Evolutionary conservation across 2,113 vertebrate species (phyloP), one percentile per base, ranked within the genome.

Genomic region (Ophthalmolycus amberensis): DNA sequence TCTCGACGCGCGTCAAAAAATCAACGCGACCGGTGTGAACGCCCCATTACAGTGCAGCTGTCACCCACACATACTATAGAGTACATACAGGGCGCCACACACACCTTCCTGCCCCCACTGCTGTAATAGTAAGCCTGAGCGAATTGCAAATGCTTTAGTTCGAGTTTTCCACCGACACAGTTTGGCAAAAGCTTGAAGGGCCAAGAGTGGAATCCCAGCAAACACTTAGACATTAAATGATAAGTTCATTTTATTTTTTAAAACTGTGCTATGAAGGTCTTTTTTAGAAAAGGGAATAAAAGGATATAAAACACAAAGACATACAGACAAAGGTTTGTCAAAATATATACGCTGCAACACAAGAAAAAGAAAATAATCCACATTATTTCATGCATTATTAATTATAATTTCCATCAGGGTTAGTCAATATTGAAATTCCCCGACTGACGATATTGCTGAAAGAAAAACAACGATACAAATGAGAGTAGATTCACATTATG

Each of bases 61-160:
- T 68, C 52, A 58, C 75, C 66, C 70, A 80, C 80, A 18, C 34
- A 66, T n/a, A 32, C 38, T 65, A 20, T 25, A 58, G 66, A 65
- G 32, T 4, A 60, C 58, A 60, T 5, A 0, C 59, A 79, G 38
- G 9, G 16, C 60, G 59, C 37, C 56, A 63, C 34, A 58, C 42
- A 56, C 52, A 64, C 78, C 25, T 27, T 29, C 58, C 27, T 54
- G 16, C 40, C 22, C 52, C 29, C 22, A 22, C 54, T 56, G 76
- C 52, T 54, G 27, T 42, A 85, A 46, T 75, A 68, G 56, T 38
- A 67, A 84, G 56, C 65, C 73, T 66, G 34, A 48, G 72, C 70
- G 77, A 89, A 79, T 42, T 77, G 40, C 40, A 27, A 46, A 83
- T 63, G 71, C 74, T 82, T 87, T 81, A 77, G 77, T 86, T 75